phyloP scores from a whole-genome alignment of 1,140 invertebrate genomes.

The Cardiocondyla obscurior region DNA sequence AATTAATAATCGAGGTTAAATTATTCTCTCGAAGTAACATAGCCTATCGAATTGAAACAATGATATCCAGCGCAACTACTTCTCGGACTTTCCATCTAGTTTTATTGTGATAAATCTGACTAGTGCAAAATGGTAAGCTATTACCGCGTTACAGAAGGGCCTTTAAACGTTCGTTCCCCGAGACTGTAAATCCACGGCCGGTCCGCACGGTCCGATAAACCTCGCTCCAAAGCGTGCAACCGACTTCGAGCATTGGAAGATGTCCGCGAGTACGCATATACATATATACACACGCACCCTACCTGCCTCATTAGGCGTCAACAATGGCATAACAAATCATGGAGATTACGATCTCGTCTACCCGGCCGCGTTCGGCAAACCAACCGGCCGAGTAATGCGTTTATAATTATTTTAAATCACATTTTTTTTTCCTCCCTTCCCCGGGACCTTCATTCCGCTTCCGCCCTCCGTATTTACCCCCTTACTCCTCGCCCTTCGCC shows the following conservation, averaged over 20 bases:
- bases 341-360: constrained; percentile 76
- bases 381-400: constrained; percentile 73
- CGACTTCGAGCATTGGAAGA: constrained; percentile 40
- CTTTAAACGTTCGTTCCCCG: constrained; percentile 8
- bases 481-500: neutral
- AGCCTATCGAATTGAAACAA: neutral
- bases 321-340: constrained; percentile 78
- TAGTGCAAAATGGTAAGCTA: neutral
- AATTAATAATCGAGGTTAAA: too few species aligned
- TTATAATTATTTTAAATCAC: constrained; percentile 77
- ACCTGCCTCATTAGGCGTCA: constrained; percentile 76
- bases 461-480: constrained; percentile 25
- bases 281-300: constrained; percentile 28
- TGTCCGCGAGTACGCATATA: constrained; percentile 46
- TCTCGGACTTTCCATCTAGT: neutral
- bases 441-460: constrained; percentile 45
- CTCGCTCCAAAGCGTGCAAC: constrained; percentile 20
- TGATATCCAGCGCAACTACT: neutral
- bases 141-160: neutral
- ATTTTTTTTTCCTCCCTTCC: constrained; percentile 62
- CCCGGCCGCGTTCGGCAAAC: constrained; percentile 55
- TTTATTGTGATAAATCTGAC: neutral
- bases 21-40: too few species aligned
- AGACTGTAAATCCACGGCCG: constrained; percentile 6
- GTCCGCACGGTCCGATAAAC: constrained; percentile 38